Evolutionary conservation across 2,797 vertebrate species (phyloP).

Genomic region (Falco columbarius): DNA sequence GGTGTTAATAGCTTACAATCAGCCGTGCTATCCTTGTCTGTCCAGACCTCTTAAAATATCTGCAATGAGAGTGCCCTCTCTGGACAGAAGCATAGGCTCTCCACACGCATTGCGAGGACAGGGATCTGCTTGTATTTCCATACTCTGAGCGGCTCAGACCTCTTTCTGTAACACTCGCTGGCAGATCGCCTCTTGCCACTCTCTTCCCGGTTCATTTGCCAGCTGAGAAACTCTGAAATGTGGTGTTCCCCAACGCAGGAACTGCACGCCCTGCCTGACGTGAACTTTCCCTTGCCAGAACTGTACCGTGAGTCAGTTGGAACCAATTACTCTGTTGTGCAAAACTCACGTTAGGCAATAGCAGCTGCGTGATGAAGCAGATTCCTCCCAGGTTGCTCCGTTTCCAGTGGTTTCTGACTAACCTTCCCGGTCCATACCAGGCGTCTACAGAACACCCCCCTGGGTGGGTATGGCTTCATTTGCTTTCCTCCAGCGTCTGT

Average conservation of each 20-base stretch:
- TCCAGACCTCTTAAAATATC: background rate
- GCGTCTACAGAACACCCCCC: fast-evolving
- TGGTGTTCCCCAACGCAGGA: fast-evolving
- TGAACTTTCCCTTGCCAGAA: background rate
- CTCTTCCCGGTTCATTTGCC: background rate
- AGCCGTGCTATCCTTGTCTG: background rate
- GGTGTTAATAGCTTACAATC: background rate
- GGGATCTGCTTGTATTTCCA: background rate
- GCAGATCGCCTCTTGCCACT: background rate
- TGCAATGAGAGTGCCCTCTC: conserved; percentile 52
- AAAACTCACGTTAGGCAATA: conserved; percentile 50
- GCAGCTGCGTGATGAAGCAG: conserved; percentile 16
- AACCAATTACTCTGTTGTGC: conserved; percentile 26
- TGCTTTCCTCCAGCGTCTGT: background rate
- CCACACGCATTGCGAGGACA: background rate
- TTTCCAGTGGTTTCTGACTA: conserved; percentile 59
- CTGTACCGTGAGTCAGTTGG: conserved; percentile 30
- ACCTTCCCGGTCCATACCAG: background rate
- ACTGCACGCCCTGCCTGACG: background rate
- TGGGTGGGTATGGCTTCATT: background rate
- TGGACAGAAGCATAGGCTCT: conserved; percentile 2
- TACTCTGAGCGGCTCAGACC: fast-evolving
- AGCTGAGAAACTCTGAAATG: background rate
- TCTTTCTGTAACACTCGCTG: background rate
- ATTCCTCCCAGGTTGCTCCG: background rate